Evolutionary conservation across 37 sponge, comb jelly and placozoan species (phyloP).

Genomic region (Agelas oroides): DNA sequence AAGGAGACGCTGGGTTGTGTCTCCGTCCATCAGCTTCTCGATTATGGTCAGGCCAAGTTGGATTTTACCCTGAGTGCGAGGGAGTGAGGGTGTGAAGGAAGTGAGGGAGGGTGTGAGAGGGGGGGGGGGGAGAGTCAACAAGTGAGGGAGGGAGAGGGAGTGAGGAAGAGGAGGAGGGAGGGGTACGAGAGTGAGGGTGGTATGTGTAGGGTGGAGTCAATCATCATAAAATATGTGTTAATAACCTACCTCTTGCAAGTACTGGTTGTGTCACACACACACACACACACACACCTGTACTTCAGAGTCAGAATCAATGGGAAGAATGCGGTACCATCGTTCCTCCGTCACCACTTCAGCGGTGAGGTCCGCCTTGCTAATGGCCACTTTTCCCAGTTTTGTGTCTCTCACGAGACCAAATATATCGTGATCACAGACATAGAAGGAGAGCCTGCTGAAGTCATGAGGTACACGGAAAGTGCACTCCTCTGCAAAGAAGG

Average conservation of each 20-base stretch:
- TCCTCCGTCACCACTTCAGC: conserved; percentile 45
- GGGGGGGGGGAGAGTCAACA: background rate
- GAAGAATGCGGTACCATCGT: conserved; percentile 62
- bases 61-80: conserved; percentile 36
- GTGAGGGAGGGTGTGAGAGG: background rate
- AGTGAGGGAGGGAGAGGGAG: too few species aligned
- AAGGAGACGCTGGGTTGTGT: background rate
- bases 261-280: too few species aligned
- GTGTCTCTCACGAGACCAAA: conserved; percentile 44
- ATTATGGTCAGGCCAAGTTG: conserved; percentile 18
- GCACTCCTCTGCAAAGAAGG: conserved; percentile 73
- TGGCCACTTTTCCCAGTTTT: conserved; percentile 61
- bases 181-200: too few species aligned
- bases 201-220: too few species aligned
- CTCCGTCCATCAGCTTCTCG: background rate
- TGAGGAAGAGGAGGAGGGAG: too few species aligned
- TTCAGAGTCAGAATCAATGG: conserved; percentile 75
- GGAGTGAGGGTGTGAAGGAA: background rate
- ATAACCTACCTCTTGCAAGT: too few species aligned
- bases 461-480: conserved; percentile 63
- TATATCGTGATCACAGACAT: conserved; percentile 46
- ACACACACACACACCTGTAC: conserved; percentile 68
- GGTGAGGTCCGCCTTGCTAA: conserved; percentile 29
- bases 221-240: too few species aligned
- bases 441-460: conserved; percentile 62